Percentiles rank a stretch among this genome's conserved stretches.
Evolutionary conservation across 2,888 invertebrate species (phyloP).

Genomic region (Prosapia bicincta): DNA sequence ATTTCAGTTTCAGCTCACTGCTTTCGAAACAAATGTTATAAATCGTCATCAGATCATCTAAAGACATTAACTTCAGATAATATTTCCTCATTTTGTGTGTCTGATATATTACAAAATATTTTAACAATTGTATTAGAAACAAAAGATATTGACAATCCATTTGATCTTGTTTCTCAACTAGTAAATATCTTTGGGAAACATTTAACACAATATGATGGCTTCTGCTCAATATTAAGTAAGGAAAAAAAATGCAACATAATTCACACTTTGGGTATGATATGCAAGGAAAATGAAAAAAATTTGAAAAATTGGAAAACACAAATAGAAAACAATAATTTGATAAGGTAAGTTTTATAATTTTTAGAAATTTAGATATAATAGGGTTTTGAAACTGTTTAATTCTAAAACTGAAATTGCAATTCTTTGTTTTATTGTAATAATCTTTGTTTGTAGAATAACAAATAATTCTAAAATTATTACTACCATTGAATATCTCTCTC

Average conservation of each 20-base stretch:
- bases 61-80: neutral
- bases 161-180: neutral
- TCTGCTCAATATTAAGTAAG: neutral
- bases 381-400: too few species aligned
- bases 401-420: too few species aligned
- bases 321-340: neutral
- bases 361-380: too few species aligned
- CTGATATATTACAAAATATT: neutral
- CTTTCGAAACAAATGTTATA: neutral
- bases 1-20: neutral
- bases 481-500: too few species aligned
- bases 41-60: neutral
- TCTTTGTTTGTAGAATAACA: too few species aligned
- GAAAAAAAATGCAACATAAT: neutral
- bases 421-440: too few species aligned
- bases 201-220: neutral
- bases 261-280: neutral
- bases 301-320: too few species aligned
- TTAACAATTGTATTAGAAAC: neutral
- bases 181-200: neutral
- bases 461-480: too few species aligned
- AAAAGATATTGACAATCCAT: neutral
- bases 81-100: neutral
- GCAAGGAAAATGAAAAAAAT: neutral
- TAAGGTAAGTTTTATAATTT: neutral